Percentiles rank a stretch among this genome's conserved stretches.
Evolutionary conservation across 2,113 vertebrate genomes (phyloP).

Genomic region (Microtus oregoni): DNA sequence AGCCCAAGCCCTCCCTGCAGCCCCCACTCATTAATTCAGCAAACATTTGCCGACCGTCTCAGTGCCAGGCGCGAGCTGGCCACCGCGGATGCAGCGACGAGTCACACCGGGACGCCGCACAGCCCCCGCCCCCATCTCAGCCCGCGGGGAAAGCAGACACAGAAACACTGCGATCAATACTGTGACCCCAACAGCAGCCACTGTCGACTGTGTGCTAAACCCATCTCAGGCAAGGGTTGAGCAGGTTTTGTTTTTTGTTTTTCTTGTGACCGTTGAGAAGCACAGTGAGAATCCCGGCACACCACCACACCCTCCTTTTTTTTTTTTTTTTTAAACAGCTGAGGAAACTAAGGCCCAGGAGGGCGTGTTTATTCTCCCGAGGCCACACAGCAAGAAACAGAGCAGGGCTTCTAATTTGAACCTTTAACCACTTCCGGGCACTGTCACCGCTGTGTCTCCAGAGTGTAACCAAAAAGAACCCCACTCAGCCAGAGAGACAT

Average conservation of each 20-base stretch:
- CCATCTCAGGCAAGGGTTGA: neutral
- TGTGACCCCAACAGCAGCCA: conserved; percentile 62
- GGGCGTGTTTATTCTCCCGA: neutral
- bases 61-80: conserved; percentile 81
- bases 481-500: neutral
- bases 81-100: conserved; percentile 78
- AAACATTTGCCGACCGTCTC: conserved; percentile 82
- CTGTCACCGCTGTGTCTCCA: neutral
- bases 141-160: conserved; percentile 68
- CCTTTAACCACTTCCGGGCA: conserved; percentile 26
- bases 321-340: conserved; percentile 33
- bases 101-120: conserved; percentile 78
- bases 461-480: neutral
- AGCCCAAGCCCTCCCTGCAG: conserved; percentile 72
- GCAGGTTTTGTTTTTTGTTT: neutral
- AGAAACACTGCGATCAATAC: conserved; percentile 63
- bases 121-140: conserved; percentile 53
- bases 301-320: neutral
- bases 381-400: neutral
- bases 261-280: neutral
- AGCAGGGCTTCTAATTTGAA: conserved; percentile 9
- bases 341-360: conserved; percentile 57
- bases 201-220: conserved; percentile 7
- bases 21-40: conserved; percentile 84
- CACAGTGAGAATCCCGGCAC: neutral